These are phyloP conservation scores for Steatornis caripensis DNA, from an alignment of 2,113 vertebrate species.

Conservation along the genomic window DNA sequence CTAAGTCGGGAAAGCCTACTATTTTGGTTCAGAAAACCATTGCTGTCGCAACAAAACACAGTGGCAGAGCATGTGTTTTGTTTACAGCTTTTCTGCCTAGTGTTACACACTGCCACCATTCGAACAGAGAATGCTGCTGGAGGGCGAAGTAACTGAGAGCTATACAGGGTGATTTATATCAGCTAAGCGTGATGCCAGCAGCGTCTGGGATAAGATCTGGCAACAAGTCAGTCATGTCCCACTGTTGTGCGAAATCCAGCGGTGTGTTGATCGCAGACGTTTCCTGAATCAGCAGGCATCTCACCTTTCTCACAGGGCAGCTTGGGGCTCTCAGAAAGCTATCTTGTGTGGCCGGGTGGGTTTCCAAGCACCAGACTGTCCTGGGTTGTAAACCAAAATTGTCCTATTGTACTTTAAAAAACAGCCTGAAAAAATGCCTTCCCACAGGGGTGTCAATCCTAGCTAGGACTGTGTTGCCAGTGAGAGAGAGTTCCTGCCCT, in stretches of 20 bases:
- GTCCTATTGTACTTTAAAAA: background rate
- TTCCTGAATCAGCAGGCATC: background rate
- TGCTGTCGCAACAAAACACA: background rate
- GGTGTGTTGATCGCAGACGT: rapidly evolving
- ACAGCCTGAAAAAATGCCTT: background rate
- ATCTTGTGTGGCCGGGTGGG: background rate
- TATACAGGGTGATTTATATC: background rate
- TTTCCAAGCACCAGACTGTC: background rate
- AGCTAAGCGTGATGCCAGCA: background rate
- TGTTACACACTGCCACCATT: background rate
- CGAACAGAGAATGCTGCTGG: background rate
- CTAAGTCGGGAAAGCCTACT: background rate
- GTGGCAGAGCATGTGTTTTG: background rate
- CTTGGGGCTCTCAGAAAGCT: background rate
- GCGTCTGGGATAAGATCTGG: background rate
- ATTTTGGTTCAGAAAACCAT: background rate
- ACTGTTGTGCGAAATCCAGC: background rate
- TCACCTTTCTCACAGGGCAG: background rate
- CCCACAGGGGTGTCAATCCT: background rate
- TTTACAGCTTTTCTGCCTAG: background rate
- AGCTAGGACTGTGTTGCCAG: background rate
- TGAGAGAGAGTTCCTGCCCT: background rate
- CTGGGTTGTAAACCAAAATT: background rate
- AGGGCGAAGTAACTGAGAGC: background rate
- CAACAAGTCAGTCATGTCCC: background rate